Evolutionary conservation across 2,888 invertebrate genomes (phyloP).

Genomic region (Nudaria mundana): DNA sequence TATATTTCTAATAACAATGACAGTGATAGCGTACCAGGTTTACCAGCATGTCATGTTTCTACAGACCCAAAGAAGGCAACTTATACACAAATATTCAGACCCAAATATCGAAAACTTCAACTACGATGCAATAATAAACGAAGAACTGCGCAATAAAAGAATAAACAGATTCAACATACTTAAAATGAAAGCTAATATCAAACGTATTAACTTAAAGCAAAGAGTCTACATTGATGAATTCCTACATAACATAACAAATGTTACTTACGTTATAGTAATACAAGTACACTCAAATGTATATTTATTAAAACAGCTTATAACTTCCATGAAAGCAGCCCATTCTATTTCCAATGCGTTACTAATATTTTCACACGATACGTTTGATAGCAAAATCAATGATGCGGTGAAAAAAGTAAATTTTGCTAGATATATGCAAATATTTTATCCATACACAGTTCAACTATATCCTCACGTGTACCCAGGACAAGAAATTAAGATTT

Average conservation of each 20-base stretch:
- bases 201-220: slow-evolving; percentile 34
- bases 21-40: slow-evolving; percentile 10
- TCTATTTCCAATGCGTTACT: slow-evolving; percentile 40
- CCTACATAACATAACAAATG: slow-evolving; percentile 9
- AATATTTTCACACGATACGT: slow-evolving; percentile 41
- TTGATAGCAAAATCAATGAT: slow-evolving; percentile 28
- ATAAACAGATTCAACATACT: slow-evolving; percentile 16
- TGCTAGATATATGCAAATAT: slow-evolving; percentile 32
- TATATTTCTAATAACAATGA: slow-evolving; percentile 12
- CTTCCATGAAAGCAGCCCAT: slow-evolving; percentile 30
- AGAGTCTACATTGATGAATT: slow-evolving; percentile 26
- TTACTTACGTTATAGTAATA: slow-evolving; percentile 38
- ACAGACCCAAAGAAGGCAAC: slow-evolving; percentile 22
- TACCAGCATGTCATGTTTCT: slow-evolving; percentile 18
- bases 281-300: slow-evolving; percentile 40
- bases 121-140: slow-evolving; percentile 5
- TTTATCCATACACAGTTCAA: slow-evolving; percentile 44
- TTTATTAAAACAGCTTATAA: slow-evolving; percentile 37
- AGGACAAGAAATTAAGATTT: slow-evolving; percentile 34
- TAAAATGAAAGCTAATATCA: slow-evolving; percentile 30
- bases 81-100: slow-evolving; percentile 26
- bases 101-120: slow-evolving; percentile 4
- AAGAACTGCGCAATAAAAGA: slow-evolving; percentile 7
- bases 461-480: slow-evolving; percentile 46
- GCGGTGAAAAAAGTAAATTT: slow-evolving; percentile 26